Evolutionary conservation across 1,140 invertebrate genomes (phyloP), one percentile per base, ranked within the genome.

Genomic region (Helicorthomorpha holstii): DNA sequence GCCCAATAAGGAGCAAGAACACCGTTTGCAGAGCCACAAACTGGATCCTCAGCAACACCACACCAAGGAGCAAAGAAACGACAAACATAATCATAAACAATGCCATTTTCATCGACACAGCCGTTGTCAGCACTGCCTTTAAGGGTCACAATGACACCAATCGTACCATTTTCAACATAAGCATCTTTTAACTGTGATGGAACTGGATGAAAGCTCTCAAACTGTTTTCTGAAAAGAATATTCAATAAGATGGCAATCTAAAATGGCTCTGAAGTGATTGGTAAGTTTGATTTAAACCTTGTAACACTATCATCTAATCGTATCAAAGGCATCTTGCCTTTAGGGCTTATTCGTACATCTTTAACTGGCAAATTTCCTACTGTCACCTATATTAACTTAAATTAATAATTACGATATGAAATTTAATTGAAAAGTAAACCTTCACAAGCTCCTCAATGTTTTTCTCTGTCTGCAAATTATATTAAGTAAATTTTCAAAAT

Each of bases 41-140:
- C 76, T 14, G 75, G 76, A 61, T 79, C 75, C 59, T 78, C 76
- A 16, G 66, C 57, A 27, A 78, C 69, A 21, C 77, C 76, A 59
- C 63, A 60, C 74, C 73, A 78, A 0, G 77, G 76, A 10, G 71
- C 70, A 61, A 79, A 79, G 58, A 73, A 76, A 47, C 76, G 60
- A 2, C 73, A 76, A 7, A 72, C 59, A 58, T 76, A 79, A 57
- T 78, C 56, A 48, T 65, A 70, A 12, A 43, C 38, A 1, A 49
- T 51, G 27, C 54, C 56, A 24, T 57, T 52, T 34, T 26, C 23
- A 44, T 64, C 62, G 7, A 63, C 43, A 56, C 56, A 57, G 27
- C 60, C 59, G 51, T 64, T 61, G 43, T 61, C 52, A 10, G 3
- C 10, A 4, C 22, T 29, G 23, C 62, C 68, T 53, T 59, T 63